Conservation (phyloP, 35 echinoderm and acorn worm genomes). For the Heliocidaris erythrogramma region DNA sequence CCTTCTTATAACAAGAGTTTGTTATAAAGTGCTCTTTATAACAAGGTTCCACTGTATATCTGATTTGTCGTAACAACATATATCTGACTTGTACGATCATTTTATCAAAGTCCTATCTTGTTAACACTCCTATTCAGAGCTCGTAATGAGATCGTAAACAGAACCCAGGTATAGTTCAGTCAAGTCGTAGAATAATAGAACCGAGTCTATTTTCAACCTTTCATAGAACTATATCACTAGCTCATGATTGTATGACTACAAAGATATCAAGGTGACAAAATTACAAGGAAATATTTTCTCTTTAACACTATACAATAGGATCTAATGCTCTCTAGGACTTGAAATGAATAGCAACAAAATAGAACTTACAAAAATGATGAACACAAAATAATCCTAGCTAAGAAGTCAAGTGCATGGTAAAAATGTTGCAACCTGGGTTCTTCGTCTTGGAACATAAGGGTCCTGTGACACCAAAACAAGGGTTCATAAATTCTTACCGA, state of each 20-base stretch:
- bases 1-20: too few relatives aligned
- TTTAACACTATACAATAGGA: neutral
- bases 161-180: neutral
- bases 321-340: neutral
- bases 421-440: neutral
- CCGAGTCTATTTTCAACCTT: neutral
- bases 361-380: neutral
- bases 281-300: neutral
- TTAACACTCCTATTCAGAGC: neutral
- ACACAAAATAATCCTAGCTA: neutral
- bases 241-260: neutral
- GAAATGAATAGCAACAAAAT: neutral
- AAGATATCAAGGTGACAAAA: conserved; percentile 6
- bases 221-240: neutral
- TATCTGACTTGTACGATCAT: neutral
- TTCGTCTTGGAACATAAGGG: neutral
- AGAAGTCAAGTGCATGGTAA: too few relatives aligned
- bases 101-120: neutral
- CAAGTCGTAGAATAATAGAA: neutral
- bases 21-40: too few relatives aligned
- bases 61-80: neutral
- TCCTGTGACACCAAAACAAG: neutral
- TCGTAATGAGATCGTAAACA: neutral
- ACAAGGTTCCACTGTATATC: too few relatives aligned
- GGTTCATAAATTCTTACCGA: neutral